Percentiles rank a stretch among this genome's conserved stretches.
Conservation (phyloP, 2,797 vertebrate genomes). For the Intellagama lesueurii region DNA sequence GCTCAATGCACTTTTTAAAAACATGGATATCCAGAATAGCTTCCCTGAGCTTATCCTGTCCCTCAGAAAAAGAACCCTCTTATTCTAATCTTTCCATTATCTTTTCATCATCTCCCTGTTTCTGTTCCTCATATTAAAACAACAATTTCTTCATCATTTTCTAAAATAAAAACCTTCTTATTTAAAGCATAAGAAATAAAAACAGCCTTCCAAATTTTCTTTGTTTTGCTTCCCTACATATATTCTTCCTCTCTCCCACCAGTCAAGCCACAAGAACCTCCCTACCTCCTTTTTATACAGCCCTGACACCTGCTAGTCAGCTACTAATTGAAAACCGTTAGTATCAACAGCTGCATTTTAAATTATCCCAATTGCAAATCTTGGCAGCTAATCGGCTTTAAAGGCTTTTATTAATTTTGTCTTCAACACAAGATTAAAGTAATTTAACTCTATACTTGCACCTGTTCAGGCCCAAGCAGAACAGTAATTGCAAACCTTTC, state of each 20-base stretch:
- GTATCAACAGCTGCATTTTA: not conserved
- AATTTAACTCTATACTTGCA: not conserved
- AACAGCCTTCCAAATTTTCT: not conserved
- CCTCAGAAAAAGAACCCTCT: not conserved
- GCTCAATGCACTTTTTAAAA: not conserved
- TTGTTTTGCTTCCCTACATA: not conserved
- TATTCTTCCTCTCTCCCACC: not conserved
- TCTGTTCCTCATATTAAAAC: not conserved
- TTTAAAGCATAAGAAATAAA: not conserved
- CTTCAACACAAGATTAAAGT: not conserved
- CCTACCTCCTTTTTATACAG: not conserved
- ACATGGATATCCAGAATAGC: not conserved
- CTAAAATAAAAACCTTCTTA: not conserved
- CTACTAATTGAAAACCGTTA: not conserved
- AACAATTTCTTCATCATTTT: not conserved
- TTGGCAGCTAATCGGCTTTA: not conserved
- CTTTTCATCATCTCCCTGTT: not conserved
- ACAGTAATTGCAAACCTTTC: not conserved
- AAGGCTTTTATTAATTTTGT: not conserved
- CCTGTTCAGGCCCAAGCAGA: not conserved
- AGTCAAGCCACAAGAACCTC: not conserved
- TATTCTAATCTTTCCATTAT: not conserved
- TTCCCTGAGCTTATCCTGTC: not conserved
- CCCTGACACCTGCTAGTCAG: not conserved
- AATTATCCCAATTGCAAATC: not conserved